Conservation (phyloP, 2,113 vertebrate species). For the Scopus umbretta region DNA sequence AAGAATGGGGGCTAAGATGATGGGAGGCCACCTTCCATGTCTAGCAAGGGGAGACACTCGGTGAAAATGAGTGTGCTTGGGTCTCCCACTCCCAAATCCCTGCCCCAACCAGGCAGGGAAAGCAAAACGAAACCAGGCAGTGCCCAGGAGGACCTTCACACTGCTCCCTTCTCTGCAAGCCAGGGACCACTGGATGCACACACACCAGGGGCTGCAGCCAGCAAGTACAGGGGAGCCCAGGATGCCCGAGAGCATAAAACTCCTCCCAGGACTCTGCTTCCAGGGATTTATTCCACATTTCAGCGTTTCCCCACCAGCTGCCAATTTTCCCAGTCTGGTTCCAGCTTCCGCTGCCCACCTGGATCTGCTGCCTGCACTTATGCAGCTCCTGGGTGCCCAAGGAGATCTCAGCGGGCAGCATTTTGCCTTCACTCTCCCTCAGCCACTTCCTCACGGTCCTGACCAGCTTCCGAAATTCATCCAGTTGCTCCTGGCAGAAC, state of each 20-base stretch:
- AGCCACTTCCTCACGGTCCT: conserved; percentile 85
- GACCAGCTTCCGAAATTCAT: conserved; percentile 74
- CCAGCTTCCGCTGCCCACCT: conserved; percentile 72
- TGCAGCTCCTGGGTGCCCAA: conserved; percentile 83
- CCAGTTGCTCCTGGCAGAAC: conserved; percentile 76
- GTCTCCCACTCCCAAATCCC: background rate
- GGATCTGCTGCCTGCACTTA: conserved; percentile 80
- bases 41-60: background rate
- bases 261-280: background rate
- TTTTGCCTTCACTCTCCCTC: conserved; percentile 82
- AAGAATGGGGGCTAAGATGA: background rate
- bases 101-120: background rate
- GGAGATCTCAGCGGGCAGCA: conserved; percentile 79
- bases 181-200: background rate
- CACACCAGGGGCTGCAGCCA: background rate
- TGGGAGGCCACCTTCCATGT: background rate
- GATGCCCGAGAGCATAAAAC: background rate
- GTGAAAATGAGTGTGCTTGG: accelerated
- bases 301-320: background rate
- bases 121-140: background rate
- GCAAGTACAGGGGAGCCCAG: background rate
- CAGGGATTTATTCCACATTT: background rate
- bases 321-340: background rate
- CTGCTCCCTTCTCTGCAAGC: background rate
- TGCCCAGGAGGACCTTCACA: accelerated